Conservation (phyloP, 2,797 vertebrate genomes). For the Xenentodon cancila region DNA sequence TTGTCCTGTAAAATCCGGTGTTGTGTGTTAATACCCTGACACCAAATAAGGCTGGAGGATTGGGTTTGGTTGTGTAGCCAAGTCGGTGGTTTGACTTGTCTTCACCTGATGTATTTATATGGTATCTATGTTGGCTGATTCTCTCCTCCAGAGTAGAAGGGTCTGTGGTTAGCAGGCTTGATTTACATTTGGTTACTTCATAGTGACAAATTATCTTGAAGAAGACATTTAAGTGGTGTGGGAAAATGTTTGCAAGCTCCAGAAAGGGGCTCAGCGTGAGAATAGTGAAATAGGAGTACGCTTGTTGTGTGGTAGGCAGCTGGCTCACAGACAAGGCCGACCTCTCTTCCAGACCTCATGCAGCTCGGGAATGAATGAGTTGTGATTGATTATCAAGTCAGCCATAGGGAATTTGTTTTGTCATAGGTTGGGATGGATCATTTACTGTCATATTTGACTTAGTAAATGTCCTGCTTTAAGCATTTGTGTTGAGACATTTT, state of each 20-base stretch:
- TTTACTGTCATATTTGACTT: background rate
- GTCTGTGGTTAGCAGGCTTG: constrained; percentile 29
- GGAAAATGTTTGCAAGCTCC: constrained; percentile 56
- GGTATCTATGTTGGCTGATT: constrained; percentile 24
- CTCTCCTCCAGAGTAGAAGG: constrained; percentile 17
- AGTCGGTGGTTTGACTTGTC: constrained; percentile 20
- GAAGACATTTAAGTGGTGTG: constrained; percentile 64
- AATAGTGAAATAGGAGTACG: constrained; percentile 44
- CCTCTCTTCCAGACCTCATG: constrained; percentile 39
- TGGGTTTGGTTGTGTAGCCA: constrained; percentile 34
- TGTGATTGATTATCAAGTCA: constrained; percentile 40
- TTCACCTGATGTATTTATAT: constrained; percentile 32
- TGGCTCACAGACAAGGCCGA: constrained; percentile 47
- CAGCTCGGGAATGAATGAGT: constrained; percentile 46
- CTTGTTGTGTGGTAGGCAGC: constrained; percentile 26
- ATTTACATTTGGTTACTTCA: constrained; percentile 23
- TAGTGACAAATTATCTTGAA: constrained; percentile 31
- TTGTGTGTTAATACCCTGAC: constrained; percentile 27
- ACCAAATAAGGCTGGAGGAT: constrained; percentile 28
- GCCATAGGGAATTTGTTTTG: constrained; percentile 8
- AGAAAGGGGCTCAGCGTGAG: constrained; percentile 33
- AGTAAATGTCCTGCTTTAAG: too few species aligned
- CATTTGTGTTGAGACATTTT: too few species aligned
- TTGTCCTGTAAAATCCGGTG: constrained; percentile 8
- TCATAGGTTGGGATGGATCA: background rate